Percentiles rank a stretch among this genome's conserved stretches.
phyloP scores from a whole-genome alignment of 2,888 invertebrate genomes.

The Cephus sareptanus region DNA sequence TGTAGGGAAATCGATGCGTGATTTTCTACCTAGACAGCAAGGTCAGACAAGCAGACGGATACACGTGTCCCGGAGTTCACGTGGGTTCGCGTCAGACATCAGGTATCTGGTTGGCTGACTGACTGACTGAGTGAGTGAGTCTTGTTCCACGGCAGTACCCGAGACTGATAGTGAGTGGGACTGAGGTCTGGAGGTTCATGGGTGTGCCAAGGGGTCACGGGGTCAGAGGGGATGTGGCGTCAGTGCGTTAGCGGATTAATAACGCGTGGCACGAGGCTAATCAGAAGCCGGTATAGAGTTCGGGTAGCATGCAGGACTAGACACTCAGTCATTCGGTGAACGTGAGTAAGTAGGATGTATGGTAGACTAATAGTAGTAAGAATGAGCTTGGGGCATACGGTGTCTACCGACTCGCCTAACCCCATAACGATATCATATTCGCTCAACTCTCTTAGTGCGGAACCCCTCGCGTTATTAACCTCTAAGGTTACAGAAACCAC shows the following conservation, averaged over 20 bases:
- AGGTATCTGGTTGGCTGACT: background rate
- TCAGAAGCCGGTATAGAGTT: conserved; percentile 55
- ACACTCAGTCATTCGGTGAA: background rate
- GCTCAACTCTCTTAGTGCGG: conserved; percentile 22
- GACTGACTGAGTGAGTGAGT: background rate
- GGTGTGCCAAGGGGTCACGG: background rate
- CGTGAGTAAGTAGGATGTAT: background rate
- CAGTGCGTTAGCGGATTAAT: conserved; percentile 60
- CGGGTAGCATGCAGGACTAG: conserved; percentile 20
- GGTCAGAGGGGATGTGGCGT: background rate
- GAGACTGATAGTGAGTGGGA: background rate
- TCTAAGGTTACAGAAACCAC: conserved; percentile 61
- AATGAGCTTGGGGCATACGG: background rate
- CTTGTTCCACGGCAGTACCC: background rate
- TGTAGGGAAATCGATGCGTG: background rate
- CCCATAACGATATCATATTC: conserved; percentile 64
- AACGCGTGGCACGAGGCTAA: conserved; percentile 62
- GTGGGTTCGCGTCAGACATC: background rate
- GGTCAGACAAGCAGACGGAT: background rate
- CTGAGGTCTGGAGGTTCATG: background rate
- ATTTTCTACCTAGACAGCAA: background rate
- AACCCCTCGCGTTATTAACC: conserved; percentile 59
- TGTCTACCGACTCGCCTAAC: conserved; percentile 17
- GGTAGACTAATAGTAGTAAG: background rate
- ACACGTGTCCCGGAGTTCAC: background rate